Evolutionary conservation across 2,888 invertebrate species (phyloP), one percentile per base, ranked within the genome.

Genomic region (Synanthedon andrenaeformis): DNA sequence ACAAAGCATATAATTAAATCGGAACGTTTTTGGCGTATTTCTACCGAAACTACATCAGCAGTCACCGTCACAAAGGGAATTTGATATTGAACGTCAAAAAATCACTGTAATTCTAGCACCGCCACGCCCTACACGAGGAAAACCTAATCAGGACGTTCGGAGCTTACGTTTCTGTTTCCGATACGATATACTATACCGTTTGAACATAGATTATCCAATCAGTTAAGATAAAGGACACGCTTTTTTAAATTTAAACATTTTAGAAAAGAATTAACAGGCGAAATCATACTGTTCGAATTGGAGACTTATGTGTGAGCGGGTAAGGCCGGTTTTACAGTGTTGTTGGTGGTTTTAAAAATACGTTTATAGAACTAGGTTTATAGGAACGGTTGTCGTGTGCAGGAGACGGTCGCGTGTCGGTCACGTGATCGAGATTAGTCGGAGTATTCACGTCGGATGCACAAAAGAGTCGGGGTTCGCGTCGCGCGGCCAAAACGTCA

Each of bases 151-250:
- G 79, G 69, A 80, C 71, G 68, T 74, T 49, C 61, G 75, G 73
- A 73, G 74, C 79, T 79, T 78, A 78, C 73, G 79, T 80, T 84
- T 84, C 84, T 82, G 84, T 83, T 86, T 86, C 84, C 86, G 86
- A 86, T 86, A 85, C 82, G 78, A 72, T 76, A 82, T 80, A 78
- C 77, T 79, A 79, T 83, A 80, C 67, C 84, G 72, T 85, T 86
- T 85, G 85, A 86, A 76, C 75, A 84, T 81, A 86, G 86, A 87
- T 87, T 87, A 87, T 84, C 86, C 86, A 87, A 87, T 87, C 87
- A 86, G 87, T 84, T 84, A 86, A 85, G 86, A 86, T 86, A 87
- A 85, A 83, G 78, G 81, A 81, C 82, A 84, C 83, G 83, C 82
- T 85, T 86, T 84, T 85, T 86, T 76, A 67, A 23, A 57, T 58